phyloP scores from a whole-genome alignment of 2,113 vertebrate species.

The Chlorodrepanis virens region DNA sequence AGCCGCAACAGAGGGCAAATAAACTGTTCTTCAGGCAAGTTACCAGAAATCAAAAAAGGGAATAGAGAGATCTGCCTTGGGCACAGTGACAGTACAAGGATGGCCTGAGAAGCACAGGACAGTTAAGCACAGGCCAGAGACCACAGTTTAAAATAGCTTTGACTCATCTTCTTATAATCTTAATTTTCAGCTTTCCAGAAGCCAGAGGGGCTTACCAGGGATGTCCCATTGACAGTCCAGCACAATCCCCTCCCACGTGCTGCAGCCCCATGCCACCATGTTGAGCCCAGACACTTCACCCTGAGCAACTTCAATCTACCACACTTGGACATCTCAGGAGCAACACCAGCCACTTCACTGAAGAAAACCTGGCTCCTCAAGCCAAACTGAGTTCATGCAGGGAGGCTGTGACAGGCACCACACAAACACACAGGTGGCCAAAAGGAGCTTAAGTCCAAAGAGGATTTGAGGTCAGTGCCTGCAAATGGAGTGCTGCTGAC shows the following conservation, averaged over 20 bases:
- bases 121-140: background rate
- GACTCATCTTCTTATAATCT: background rate
- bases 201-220: background rate
- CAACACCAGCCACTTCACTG: fast-evolving
- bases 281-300: fast-evolving
- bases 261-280: fast-evolving
- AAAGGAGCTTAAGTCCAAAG: background rate
- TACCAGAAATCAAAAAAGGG: background rate
- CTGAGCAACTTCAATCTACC: fast-evolving
- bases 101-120: background rate
- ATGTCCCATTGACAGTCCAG: background rate
- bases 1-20: background rate
- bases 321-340: background rate
- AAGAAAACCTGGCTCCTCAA: background rate
- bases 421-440: fast-evolving
- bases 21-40: background rate
- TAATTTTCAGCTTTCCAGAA: background rate
- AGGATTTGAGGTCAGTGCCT: background rate
- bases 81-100: background rate
- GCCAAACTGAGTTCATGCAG: background rate
- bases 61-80: background rate
- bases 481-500: background rate
- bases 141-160: background rate
- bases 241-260: fast-evolving
- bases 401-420: background rate